Evolutionary conservation across 2,888 invertebrate genomes (phyloP), one percentile per base, ranked within the genome.

Genomic region (Cristatella mucedo): DNA sequence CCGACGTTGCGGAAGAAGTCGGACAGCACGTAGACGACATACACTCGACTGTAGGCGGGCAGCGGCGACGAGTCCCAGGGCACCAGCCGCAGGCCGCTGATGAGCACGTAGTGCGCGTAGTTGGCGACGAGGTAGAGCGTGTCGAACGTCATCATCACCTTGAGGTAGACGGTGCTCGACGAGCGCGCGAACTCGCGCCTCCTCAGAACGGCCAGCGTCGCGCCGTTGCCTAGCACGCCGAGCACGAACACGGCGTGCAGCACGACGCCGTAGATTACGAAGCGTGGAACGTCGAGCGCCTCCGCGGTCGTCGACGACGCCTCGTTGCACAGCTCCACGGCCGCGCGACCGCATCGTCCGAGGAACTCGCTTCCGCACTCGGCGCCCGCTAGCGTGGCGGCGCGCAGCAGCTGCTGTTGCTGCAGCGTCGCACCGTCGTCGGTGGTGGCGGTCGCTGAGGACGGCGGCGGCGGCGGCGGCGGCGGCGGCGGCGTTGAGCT

Each of bases 201-300:
- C 26, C 53, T 47, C 21, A 63, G 49, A 2, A 63, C 61, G n/a
- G 55, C 49, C n/a, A 61, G 56, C 7, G 62, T 55, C 19, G 63
- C 41, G 9, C 55, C 47, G 44, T 63, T 63, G 4, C 59, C 62
- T 3, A 61, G 41, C 5, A 63, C 44, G 16, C 63, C 63, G 15
- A 87, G 77, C 73, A 85, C 82, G 29, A 87, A 79, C 41, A 91
- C 78, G 42, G 82, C 74, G 68, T 89, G 91, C 48, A 89, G 91
- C 32, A 85, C 72, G 46, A 89, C 75, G 4, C 89, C 91, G 54
- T 80, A 77, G 20, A 36, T 36, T 5, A 36, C 24, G n/a, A n/a
- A n/a, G n/a, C n/a, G n/a, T n/a, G n/a, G n/a, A n/a, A n/a, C n/a
- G n/a, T n/a, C n/a, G n/a, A n/a, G n/a, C n/a, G n/a, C n/a, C n/a